phyloP scores from a whole-genome alignment of 1,140 invertebrate genomes.

The Eueides isabella region DNA sequence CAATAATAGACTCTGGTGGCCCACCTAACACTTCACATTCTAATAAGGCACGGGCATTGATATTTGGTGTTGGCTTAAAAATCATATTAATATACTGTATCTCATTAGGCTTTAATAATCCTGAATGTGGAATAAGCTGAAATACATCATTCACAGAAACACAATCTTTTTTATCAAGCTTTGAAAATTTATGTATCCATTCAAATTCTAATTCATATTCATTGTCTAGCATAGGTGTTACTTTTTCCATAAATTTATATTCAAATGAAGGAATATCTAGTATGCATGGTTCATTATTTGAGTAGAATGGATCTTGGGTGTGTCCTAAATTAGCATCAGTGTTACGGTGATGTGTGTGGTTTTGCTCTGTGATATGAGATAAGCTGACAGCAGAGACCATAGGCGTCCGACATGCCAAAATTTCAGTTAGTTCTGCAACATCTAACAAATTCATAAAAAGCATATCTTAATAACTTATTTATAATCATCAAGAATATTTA shows the following conservation, averaged over 20 bases:
- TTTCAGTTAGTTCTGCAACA: constrained; percentile 45
- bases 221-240: constrained; percentile 59
- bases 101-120: constrained; percentile 67
- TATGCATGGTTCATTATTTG: not conserved
- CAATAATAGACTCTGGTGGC: constrained; percentile 59
- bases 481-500: not conserved
- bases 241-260: constrained; percentile 52
- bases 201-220: constrained; percentile 57
- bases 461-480: not conserved
- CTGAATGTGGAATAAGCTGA: constrained; percentile 60
- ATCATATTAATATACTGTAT: constrained; percentile 66
- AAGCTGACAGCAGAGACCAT: constrained; percentile 33
- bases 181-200: constrained; percentile 65
- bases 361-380: not conserved
- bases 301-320: not conserved
- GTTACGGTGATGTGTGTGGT: not conserved
- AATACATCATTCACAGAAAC: constrained; percentile 59
- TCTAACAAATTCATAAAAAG: constrained; percentile 9
- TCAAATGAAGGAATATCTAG: constrained; percentile 24
- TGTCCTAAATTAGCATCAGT: not conserved
- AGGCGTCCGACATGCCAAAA: constrained; percentile 45
- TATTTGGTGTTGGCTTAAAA: constrained; percentile 61
- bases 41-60: constrained; percentile 59
- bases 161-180: constrained; percentile 42
- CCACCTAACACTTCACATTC: constrained; percentile 75